phyloP scores from a whole-genome alignment of 2,113 vertebrate genomes.

The Menidia beryllina region DNA sequence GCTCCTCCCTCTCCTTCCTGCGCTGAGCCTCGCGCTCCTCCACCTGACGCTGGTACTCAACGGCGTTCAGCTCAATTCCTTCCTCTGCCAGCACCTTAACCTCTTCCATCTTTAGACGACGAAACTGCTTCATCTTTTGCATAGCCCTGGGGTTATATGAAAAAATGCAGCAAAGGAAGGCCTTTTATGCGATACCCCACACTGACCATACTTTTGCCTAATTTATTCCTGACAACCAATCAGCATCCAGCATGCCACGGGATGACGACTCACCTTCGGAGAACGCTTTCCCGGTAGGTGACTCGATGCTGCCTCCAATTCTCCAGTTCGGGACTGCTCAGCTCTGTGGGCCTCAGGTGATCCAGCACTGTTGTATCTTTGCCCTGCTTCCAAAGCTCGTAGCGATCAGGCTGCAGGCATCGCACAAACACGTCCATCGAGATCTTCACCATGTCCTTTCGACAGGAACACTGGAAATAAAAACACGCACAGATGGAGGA shows the following conservation, averaged over 20 bases:
- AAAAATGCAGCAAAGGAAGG: not conserved
- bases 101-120: conserved; percentile 92
- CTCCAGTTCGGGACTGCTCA: conserved; percentile 89
- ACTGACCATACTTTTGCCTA: not conserved
- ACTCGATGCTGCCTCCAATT: conserved; percentile 89
- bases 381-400: conserved; percentile 95
- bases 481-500: not conserved
- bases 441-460: conserved; percentile 99
- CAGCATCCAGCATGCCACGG: not conserved
- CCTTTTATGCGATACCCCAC: not conserved
- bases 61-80: conserved; percentile 82
- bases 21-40: conserved; percentile 85
- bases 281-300: conserved; percentile 83
- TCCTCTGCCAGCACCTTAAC: conserved; percentile 87
- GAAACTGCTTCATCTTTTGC: conserved; percentile 89
- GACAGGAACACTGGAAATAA: conserved; percentile 90
- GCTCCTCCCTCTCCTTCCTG: conserved; percentile 76
- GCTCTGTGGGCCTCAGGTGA: conserved; percentile 88
- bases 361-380: conserved; percentile 89
- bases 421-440: conserved; percentile 98
- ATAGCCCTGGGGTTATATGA: conserved; percentile 82
- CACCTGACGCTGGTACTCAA: conserved; percentile 81
- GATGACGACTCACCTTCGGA: conserved; percentile 84
- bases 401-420: conserved; percentile 92
- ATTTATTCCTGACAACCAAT: not conserved